Conservation (phyloP, 92 coral and sea anemone species). For the Micromussa lordhowensis region DNA sequence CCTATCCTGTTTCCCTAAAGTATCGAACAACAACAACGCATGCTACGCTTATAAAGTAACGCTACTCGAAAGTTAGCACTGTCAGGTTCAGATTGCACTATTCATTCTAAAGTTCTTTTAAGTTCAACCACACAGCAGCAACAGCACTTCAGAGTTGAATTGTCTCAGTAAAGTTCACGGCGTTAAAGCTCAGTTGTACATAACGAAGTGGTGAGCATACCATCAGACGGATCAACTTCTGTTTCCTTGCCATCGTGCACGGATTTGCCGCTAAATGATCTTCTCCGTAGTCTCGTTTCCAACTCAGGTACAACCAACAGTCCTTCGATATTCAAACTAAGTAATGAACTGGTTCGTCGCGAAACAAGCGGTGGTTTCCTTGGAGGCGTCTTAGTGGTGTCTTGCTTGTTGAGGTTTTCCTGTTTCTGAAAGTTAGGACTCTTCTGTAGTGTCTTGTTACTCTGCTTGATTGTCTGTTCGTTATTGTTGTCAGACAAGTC, state of each 20-base stretch:
- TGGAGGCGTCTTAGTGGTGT: background rate
- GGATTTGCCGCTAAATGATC: constrained; percentile 20
- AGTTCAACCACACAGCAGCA: background rate
- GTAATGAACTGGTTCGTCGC: constrained; percentile 45
- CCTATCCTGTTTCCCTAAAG: background rate
- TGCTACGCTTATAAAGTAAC: background rate
- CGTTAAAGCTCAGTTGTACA: constrained; percentile 48
- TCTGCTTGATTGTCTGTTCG: constrained; percentile 13
- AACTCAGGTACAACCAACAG: constrained; percentile 40
- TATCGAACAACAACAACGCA: background rate
- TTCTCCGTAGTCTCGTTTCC: constrained; percentile 38
- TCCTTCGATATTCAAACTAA: constrained; percentile 35
- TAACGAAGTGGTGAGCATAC: constrained; percentile 54
- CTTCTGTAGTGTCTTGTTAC: background rate
- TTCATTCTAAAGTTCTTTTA: background rate
- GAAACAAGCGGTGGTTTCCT: constrained; percentile 1
- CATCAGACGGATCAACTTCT: constrained; percentile 42
- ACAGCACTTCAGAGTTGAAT: background rate
- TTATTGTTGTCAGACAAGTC: constrained; percentile 9
- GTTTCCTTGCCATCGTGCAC: constrained; percentile 22
- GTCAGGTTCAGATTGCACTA: background rate
- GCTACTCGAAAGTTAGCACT: background rate
- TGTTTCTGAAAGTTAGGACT: background rate
- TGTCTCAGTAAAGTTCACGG: no score
- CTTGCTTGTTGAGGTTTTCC: background rate